A percentile compares a stretch with the other conserved stretches of the same genome.
Evolutionary conservation across 2,888 invertebrate species (phyloP).

Genomic region (Andrena camellia): DNA sequence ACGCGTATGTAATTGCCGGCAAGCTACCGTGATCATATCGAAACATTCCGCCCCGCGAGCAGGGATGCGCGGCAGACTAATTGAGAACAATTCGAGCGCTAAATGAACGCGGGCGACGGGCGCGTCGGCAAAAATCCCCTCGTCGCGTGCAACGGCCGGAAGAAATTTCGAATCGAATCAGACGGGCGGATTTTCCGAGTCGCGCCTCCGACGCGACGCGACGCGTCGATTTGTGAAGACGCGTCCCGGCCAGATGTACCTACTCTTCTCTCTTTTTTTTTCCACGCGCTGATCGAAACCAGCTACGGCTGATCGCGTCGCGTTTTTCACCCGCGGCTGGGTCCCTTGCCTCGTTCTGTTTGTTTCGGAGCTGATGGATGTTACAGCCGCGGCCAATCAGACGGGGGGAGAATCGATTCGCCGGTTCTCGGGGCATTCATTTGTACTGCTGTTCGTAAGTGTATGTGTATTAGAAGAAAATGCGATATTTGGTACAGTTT

Average conservation of each 20-base stretch:
- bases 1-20: not conserved
- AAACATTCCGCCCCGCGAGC: constrained; percentile 11
- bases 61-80: constrained; percentile 60
- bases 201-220: constrained; percentile 30
- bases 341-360: too few relatives aligned
- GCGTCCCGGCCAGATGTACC: not conserved
- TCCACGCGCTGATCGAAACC: not conserved
- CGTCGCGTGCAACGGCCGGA: constrained; percentile 68
- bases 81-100: constrained; percentile 73
- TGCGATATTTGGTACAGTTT: too few relatives aligned
- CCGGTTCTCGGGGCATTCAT: too few relatives aligned
- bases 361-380: too few relatives aligned
- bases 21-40: not conserved
- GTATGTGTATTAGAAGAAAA: too few relatives aligned
- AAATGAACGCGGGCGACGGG: constrained; percentile 66
- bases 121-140: constrained; percentile 58
- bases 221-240: constrained; percentile 42
- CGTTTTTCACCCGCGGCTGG: too few relatives aligned
- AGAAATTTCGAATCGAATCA: constrained; percentile 69
- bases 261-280: not conserved
- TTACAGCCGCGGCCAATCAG: too few relatives aligned
- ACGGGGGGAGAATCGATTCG: too few relatives aligned
- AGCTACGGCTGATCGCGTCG: constrained; percentile 19
- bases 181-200: constrained; percentile 50
- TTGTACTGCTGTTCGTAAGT: too few relatives aligned